Evolutionary conservation across 64 coral and sea anemone species (phyloP).

Genomic region (Hydrozoanthus tunicans): DNA sequence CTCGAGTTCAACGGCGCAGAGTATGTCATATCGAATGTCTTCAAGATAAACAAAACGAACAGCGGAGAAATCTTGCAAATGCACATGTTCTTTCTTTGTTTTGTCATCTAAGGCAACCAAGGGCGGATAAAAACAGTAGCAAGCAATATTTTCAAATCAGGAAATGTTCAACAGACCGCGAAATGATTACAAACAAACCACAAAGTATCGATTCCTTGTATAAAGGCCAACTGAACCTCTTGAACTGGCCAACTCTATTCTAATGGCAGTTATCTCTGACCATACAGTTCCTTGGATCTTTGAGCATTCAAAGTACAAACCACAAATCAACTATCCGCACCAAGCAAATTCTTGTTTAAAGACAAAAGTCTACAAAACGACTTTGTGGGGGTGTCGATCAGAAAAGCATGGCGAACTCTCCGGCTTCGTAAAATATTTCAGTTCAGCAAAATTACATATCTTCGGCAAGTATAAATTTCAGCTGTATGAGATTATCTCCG

Average conservation of each 20-base stretch:
- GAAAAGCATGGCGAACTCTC: too few relatives aligned
- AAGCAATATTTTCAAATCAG: neutral
- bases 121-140: neutral
- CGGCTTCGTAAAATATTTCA: neutral
- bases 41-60: slow-evolving; percentile 36
- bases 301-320: neutral
- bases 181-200: slow-evolving; percentile 35
- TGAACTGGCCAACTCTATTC: neutral
- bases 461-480: neutral
- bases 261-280: neutral
- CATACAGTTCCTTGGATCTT: neutral
- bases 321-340: neutral
- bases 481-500: neutral
- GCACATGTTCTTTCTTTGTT: slow-evolving; percentile 35
- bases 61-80: slow-evolving; percentile 13
- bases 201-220: too few relatives aligned
- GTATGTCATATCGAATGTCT: slow-evolving; percentile 45
- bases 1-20: slow-evolving; percentile 46
- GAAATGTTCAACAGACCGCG: slow-evolving; percentile 20
- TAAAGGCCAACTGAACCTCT: neutral
- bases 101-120: neutral
- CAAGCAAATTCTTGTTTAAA: neutral
- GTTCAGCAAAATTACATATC: too few relatives aligned
- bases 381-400: too few relatives aligned
- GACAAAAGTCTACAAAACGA: too few relatives aligned